Percentiles rank a stretch among this genome's conserved stretches.
phyloP scores from a whole-genome alignment of 2,888 invertebrate genomes.

The Clivina fossor region DNA sequence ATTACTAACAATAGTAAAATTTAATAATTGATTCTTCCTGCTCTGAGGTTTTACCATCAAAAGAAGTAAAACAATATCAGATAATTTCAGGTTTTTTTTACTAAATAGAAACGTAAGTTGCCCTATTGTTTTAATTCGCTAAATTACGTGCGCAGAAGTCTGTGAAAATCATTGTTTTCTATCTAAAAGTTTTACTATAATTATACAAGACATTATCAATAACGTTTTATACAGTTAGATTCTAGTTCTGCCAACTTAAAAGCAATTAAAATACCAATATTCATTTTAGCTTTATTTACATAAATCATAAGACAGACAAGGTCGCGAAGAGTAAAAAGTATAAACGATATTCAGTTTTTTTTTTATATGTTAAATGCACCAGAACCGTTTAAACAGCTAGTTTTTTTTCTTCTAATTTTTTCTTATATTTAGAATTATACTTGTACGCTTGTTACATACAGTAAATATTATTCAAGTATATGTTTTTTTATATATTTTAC shows the following conservation, averaged over 20 bases:
- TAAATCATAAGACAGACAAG: constrained; percentile 15
- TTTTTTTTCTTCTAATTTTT: no score
- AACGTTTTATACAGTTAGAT: constrained; percentile 10
- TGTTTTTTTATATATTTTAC: no score
- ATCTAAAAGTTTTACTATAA: constrained; percentile 12
- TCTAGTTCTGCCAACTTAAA: constrained; percentile 9
- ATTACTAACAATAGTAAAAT: no score
- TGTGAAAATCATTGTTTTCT: constrained; percentile 20
- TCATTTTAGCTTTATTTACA: constrained; percentile 10
- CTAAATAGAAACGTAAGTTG: constrained; percentile 4
- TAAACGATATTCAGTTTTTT: constrained; percentile 5
- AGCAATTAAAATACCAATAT: constrained; percentile 21
- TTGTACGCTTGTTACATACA: no score
- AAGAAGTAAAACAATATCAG: constrained; percentile 5
- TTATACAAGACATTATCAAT: neutral
- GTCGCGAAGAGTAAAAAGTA: constrained; percentile 1
- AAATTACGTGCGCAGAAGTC: constrained; percentile 10
- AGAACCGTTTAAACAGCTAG: no score
- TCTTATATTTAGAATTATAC: no score
- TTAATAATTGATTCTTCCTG: constrained; percentile 2
- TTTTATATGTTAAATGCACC: no score
- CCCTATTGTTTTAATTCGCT: constrained; percentile 16
- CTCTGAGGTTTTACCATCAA: constrained; percentile 3
- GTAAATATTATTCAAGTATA: no score
- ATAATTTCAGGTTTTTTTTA: constrained; percentile 12